Percentiles rank a stretch among this genome's conserved stretches.
phyloP scores from a whole-genome alignment of 2,888 invertebrate genomes.

The Leuctra nigra region DNA sequence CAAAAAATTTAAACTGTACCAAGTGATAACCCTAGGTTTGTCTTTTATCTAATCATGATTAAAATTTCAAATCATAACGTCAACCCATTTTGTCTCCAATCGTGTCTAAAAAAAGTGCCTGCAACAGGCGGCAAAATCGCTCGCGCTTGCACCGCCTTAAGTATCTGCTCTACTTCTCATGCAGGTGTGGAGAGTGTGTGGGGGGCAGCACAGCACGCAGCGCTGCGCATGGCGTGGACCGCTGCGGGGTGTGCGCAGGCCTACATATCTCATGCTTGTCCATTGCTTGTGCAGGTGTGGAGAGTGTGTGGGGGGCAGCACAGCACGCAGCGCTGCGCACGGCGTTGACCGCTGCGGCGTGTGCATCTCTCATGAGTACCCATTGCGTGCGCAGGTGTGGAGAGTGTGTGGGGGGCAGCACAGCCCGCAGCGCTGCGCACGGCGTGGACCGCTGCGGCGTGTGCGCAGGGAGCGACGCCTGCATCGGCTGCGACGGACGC shows the following conservation, averaged over 20 bases:
- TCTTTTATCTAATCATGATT: too few relatives aligned
- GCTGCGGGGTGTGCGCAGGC: slow-evolving; percentile 29
- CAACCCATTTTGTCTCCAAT: too few relatives aligned
- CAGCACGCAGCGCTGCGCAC: slow-evolving; percentile 19
- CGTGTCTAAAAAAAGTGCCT: too few relatives aligned
- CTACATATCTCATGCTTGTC: too few relatives aligned
- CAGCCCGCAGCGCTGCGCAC: slow-evolving; percentile 19
- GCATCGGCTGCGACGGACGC: slow-evolving; percentile 30
- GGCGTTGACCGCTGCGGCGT: slow-evolving; percentile 29
- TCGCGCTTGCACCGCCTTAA: too few relatives aligned
- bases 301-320: slow-evolving; percentile 28
- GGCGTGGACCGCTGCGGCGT: slow-evolving; percentile 29
- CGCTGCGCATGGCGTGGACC: slow-evolving; percentile 24
- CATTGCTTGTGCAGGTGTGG: slow-evolving; percentile 32
- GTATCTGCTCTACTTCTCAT: too few relatives aligned
- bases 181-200: slow-evolving; percentile 31
- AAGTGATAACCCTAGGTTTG: too few relatives aligned
- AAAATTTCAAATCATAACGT: too few relatives aligned
- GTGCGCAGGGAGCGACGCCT: slow-evolving; percentile 26
- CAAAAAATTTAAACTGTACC: too few relatives aligned
- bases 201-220: slow-evolving; percentile 25
- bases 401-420: slow-evolving; percentile 28
- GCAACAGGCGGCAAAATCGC: too few relatives aligned
- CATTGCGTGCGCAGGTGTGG: slow-evolving; percentile 32
- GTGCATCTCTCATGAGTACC: too few relatives aligned